phyloP scores from a whole-genome alignment of 1,140 invertebrate species.

The Procambarus virginalis region DNA sequence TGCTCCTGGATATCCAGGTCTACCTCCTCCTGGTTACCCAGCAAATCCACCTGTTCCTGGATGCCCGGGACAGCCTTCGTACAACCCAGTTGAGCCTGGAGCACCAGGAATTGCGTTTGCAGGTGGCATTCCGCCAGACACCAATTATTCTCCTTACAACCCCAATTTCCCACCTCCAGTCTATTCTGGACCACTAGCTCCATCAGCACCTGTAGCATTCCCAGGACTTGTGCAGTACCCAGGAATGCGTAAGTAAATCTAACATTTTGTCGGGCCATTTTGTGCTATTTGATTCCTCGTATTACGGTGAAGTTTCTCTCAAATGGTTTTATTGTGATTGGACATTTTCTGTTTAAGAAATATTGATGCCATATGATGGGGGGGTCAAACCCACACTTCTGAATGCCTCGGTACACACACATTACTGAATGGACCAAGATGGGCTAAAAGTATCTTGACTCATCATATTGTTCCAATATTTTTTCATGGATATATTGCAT shows the following conservation, averaged over 20 bases:
- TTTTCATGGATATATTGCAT: no score
- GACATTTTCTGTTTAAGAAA: no score
- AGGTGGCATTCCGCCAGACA: neutral
- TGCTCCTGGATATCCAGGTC: conserved; percentile 13
- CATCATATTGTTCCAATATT: no score
- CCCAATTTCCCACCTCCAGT: neutral
- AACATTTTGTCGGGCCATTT: neutral
- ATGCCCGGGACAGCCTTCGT: conserved; percentile 15
- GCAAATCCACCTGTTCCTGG: neutral
- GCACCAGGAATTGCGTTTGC: neutral
- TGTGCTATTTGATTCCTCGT: neutral
- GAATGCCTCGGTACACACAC: no score
- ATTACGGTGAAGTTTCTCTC: no score
- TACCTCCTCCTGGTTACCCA: neutral
- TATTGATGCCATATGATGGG: no score
- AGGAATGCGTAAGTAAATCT: conserved; percentile 36
- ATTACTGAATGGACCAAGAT: no score
- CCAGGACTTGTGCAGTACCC: conserved; percentile 37
- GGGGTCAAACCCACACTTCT: no score
- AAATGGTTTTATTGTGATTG: no score
- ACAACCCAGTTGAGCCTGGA: neutral
- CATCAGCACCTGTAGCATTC: conserved; percentile 10
- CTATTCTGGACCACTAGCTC: conserved; percentile 24
- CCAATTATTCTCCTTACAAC: neutral
- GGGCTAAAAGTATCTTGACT: no score